Evolutionary conservation across 2,888 invertebrate species (phyloP).

Genomic region (Hydrotaea cyrtoneurina): DNA sequence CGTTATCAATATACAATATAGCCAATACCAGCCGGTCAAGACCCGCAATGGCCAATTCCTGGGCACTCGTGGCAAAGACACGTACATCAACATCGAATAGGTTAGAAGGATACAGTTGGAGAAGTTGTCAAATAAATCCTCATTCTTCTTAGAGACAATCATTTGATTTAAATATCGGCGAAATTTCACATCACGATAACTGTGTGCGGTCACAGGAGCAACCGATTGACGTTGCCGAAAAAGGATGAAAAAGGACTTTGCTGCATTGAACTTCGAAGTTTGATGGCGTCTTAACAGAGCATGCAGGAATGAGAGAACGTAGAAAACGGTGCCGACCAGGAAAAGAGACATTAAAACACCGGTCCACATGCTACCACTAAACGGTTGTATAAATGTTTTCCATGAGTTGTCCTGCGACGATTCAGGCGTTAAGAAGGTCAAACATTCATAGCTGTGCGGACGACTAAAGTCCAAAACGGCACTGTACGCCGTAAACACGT

Average conservation of each 20-base stretch:
- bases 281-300: constrained; percentile 67
- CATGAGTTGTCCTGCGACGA: constrained; percentile 90
- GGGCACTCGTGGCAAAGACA: constrained; percentile 89
- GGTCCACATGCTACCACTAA: constrained; percentile 89
- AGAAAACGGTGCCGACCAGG: constrained; percentile 85
- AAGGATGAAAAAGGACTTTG: constrained; percentile 69
- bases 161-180: constrained; percentile 73
- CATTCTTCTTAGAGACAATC: constrained; percentile 43
- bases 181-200: constrained; percentile 72
- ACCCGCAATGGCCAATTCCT: constrained; percentile 90
- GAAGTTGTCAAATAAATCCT: constrained; percentile 87
- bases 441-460: constrained; percentile 91
- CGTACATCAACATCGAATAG: constrained; percentile 90
- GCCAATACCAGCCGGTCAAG: constrained; percentile 93
- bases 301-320: constrained; percentile 83
- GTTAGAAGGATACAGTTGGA: constrained; percentile 89
- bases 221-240: constrained; percentile 46
- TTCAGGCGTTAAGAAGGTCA: constrained; percentile 92
- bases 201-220: constrained; percentile 21
- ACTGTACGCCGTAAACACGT: constrained; percentile 87
- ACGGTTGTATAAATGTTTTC: constrained; percentile 91
- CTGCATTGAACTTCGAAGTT: constrained; percentile 1
- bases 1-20: constrained; percentile 90
- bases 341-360: constrained; percentile 86
- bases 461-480: constrained; percentile 87